Percentiles rank a stretch among this genome's conserved stretches.
Conservation (phyloP, 2,113 vertebrate species). For the Colius striatus region DNA sequence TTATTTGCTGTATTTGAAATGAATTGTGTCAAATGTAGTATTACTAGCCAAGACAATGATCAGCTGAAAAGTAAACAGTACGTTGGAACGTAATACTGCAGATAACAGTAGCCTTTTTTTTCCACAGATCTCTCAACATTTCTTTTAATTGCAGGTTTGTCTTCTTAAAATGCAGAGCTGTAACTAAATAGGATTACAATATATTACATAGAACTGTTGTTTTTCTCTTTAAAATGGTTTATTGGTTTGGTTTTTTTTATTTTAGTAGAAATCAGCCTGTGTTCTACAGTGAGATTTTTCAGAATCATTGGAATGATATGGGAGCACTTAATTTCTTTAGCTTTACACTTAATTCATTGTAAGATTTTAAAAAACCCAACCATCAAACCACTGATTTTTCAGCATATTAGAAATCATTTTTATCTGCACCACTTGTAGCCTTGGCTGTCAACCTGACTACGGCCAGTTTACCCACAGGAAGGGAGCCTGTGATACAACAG, state of each 20-base stretch:
- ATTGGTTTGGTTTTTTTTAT: neutral
- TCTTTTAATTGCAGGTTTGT: neutral
- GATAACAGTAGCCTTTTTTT: neutral
- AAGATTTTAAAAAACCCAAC: neutral
- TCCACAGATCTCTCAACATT: neutral
- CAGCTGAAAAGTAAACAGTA: neutral
- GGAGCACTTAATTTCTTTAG: neutral
- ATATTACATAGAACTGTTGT: neutral
- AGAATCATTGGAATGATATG: neutral
- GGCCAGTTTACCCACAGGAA: conserved; percentile 27
- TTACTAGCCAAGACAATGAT: neutral
- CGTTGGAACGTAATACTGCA: neutral
- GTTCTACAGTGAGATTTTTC: neutral
- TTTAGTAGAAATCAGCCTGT: neutral
- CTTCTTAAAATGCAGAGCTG: neutral
- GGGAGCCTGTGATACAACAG: neutral
- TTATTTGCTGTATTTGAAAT: neutral
- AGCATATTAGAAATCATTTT: neutral
- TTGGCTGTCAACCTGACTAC: neutral
- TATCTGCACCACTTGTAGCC: neutral
- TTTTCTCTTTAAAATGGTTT: neutral
- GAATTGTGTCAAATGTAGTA: neutral
- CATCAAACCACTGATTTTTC: neutral
- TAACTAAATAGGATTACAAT: neutral
- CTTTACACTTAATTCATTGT: neutral